A percentile compares a stretch with the other conserved stretches of the same genome.
phyloP scores from a whole-genome alignment of 2,113 vertebrate genomes.

The Melospiza melodia region DNA sequence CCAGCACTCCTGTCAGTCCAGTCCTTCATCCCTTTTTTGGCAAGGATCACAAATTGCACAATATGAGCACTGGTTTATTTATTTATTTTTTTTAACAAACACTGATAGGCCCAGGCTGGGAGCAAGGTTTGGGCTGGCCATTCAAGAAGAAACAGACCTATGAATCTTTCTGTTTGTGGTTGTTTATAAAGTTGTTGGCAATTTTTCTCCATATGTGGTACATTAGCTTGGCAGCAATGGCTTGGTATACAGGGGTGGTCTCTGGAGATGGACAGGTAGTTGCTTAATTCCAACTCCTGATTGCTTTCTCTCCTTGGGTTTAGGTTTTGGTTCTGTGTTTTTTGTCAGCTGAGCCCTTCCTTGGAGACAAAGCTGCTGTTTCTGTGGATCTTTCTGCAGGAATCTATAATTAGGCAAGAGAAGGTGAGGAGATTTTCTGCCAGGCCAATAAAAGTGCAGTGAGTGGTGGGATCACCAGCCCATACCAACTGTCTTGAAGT shows the following conservation, averaged over 20 bases:
- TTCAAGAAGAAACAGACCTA: background rate
- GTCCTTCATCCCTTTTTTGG: background rate
- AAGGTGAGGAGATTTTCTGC: background rate
- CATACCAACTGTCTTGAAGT: rapidly evolving
- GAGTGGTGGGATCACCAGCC: background rate
- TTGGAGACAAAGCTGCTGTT: background rate
- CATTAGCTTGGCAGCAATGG: background rate
- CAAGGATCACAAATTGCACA: background rate
- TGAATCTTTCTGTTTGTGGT: background rate
- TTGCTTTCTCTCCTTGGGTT: background rate
- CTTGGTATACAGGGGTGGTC: background rate
- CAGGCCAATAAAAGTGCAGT: background rate
- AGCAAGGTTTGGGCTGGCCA: background rate
- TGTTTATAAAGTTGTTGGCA: background rate
- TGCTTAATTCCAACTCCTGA: background rate
- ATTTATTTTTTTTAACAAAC: background rate
- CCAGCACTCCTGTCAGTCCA: background rate
- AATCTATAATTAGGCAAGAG: background rate
- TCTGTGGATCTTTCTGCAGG: background rate
- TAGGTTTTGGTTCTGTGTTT: background rate
- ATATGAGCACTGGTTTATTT: background rate
- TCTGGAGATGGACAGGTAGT: background rate
- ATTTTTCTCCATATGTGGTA: rapidly evolving
- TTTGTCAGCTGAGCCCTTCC: background rate
- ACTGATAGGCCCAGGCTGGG: background rate